phyloP scores from a whole-genome alignment of 2,113 vertebrate species.

The Helogale parvula region DNA sequence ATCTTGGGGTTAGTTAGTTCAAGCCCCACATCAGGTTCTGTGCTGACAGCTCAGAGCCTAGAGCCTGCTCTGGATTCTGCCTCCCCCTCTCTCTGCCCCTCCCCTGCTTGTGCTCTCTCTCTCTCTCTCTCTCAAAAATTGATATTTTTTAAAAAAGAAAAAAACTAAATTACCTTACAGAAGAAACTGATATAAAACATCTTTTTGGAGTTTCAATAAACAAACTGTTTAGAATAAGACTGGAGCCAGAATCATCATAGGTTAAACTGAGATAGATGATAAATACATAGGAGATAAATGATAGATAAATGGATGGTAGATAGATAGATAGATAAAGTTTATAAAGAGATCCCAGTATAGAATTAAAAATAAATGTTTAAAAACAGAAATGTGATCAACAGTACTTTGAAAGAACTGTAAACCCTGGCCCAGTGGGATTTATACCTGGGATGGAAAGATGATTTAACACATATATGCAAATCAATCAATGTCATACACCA shows the following conservation, averaged over 20 bases:
- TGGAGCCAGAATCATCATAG: background rate
- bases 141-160: background rate
- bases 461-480: background rate
- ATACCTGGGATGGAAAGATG: background rate
- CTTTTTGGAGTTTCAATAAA: background rate
- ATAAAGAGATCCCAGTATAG: background rate
- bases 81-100: too few relatives aligned
- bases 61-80: too few relatives aligned
- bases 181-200: background rate
- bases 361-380: slow-evolving; percentile 13
- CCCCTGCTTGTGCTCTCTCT: too few relatives aligned
- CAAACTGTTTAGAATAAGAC: background rate
- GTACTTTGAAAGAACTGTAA: background rate
- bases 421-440: background rate
- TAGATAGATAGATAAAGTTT: background rate
- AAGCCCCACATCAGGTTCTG: too few relatives aligned
- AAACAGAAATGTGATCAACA: background rate
- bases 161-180: slow-evolving; percentile 1
- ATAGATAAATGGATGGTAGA: background rate
- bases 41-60: too few relatives aligned
- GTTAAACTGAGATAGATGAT: background rate
- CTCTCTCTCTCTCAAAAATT: too few relatives aligned
- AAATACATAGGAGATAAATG: background rate
- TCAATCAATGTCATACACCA: background rate
- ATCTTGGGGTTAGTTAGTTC: too few relatives aligned